Evolutionary conservation across 2,888 invertebrate genomes (phyloP), one percentile per base, ranked within the genome.

Genomic region (Oxycera nigricornis): DNA sequence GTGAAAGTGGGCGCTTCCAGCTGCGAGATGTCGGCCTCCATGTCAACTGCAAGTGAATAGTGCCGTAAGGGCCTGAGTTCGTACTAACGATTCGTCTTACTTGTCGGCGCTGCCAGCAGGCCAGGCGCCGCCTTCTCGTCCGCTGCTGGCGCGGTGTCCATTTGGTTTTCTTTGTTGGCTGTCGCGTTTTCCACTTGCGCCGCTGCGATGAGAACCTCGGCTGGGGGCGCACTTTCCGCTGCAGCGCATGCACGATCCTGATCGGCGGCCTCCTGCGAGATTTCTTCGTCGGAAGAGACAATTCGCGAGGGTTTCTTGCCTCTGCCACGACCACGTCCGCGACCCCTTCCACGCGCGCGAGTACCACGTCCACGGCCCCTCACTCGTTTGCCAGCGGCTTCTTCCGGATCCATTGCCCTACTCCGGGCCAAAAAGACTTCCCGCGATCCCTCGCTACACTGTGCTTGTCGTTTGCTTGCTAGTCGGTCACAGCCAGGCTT

Each of bases 1-100:
- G 95, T 95, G 83, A 96, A 96, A 35, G 95, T 95, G 1, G 95
- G 95, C 0, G 96, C 93, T 84, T 96, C 95, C 77, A 96, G 83
- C 81, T 95, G 94, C 0, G 95, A 95, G 82, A 96, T 96, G 83
- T 96, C 95, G n/a, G 94, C 93, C 81, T 95, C 95, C 81, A 95
- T 89, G 85, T 94, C 94, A 88, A 95, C 93, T 90, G 77, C 76
- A 84, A 82, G 11, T 4, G n/a, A n/a, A n/a, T n/a, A n/a, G n/a
- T n/a, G n/a, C 17, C 20, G 22, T 24, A 22, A 24, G 24, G 55
- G 24, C 1, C 20, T 50, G 35, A 11, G 55, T 50, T 70, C 28
- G 39, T 59, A 67, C 26, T 41, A 65, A 59, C 6, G 14, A 35
- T 62, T 61, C 31, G 22, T 9, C 65, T 65, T 65, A 65, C 65